Base-by-base conservation (phyloP, 1,140 invertebrate species). In the Metaphire vulgaris region DNA sequence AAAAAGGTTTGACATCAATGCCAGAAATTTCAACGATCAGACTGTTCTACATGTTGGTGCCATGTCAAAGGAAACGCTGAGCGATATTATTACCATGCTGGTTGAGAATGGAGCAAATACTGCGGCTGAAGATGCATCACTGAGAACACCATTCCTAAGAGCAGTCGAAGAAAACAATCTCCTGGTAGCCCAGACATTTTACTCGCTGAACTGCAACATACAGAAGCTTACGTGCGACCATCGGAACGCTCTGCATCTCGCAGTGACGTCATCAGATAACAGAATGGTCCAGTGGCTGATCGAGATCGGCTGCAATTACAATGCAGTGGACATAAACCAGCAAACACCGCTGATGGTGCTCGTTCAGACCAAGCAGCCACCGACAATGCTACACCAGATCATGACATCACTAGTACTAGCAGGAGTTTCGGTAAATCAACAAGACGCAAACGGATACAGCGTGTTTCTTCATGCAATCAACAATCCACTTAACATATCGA, bases 341-440 rank as follows among this genome's bases (percentile, higher is more conserved):
- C 72, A 74, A 2, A 74, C 72, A 26, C 72, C 72, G 6, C 41
- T 74, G 21, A 74, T 74, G 72, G 21, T 74, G 0, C 56, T 33
- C 72, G 72, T 74, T 21, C 72, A 74, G 64, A n/a, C 26, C 33
- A 56, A 74, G 21, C n/a, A 41, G 29, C 32, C n/a, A 12, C 41
- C 72, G 30, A 28, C 41, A 30, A 33, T 56, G 1, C 32, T 74
- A 6, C 56, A 41, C 33, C 72, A 30, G 26, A 74, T 74, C 33
- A 74, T 74, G 72, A 74, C 29, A n/a, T 64, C 33, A 29, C 72
- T 74, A 2, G 26, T 74, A 30, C 28, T 29, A 21, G 33, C 33
- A 21, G 72, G 72, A 26, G 34, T 41, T 21, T 30, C 30, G 33
- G 28, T 64, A 21, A 74, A 74, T 64, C 32, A 30, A 12, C 72